These are phyloP conservation scores for Amitus sp. DNA, from an alignment of 2,888 invertebrate species.

Conservation along the genomic window DNA sequence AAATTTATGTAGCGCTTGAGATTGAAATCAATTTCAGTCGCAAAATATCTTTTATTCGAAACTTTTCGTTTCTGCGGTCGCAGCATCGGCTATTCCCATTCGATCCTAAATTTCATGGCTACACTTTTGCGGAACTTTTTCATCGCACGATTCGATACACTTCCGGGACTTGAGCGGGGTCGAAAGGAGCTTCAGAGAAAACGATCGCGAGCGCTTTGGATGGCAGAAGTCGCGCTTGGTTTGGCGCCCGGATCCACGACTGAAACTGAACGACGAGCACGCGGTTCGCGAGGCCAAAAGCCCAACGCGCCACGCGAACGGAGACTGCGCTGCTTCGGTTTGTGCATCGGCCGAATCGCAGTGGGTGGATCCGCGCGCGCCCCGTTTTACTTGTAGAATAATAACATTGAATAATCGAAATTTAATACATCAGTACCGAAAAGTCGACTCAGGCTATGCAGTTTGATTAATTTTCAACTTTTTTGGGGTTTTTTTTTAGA, in stretches of 20 bases:
- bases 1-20: too few species aligned
- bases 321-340: conserved; percentile 32
- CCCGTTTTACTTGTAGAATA: conserved; percentile 17
- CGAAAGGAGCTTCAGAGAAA: too few species aligned
- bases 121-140: not conserved
- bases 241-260: conserved; percentile 23
- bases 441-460: too few species aligned
- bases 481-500: too few species aligned
- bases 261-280: conserved; percentile 31
- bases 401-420: too few species aligned
- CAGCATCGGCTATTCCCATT: not conserved
- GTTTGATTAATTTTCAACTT: too few species aligned
- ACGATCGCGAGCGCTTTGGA: not conserved
- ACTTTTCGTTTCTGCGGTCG: not conserved
- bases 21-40: too few species aligned
- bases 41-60: conserved; percentile 22
- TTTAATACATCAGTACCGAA: too few species aligned
- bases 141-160: not conserved
- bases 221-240: conserved; percentile 8
- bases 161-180: not conserved
- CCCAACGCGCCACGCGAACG: conserved; percentile 29
- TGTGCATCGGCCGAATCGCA: conserved; percentile 11
- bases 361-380: conserved; percentile 15
- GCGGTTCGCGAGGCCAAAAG: conserved; percentile 19
- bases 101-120: not conserved